Evolutionary conservation across 2,888 invertebrate species (phyloP), one percentile per base, ranked within the genome.

Genomic region (Andrena haemorrhoa): DNA sequence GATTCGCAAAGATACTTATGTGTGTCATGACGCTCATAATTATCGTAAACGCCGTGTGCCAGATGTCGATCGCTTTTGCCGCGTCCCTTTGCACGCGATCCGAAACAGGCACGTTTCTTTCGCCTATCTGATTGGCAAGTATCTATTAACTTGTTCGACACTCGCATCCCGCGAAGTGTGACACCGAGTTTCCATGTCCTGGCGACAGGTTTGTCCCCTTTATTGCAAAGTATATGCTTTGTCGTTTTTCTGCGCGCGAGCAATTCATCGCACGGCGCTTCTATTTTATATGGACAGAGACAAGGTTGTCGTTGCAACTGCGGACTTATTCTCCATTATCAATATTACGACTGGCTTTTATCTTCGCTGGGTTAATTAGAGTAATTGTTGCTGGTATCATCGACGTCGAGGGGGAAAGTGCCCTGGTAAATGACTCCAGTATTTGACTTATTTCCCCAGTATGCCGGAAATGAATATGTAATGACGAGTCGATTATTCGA

Each of bases 11-110:
- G 23, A 73, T 63, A 35, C 70, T 56, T 71, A 77, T 66, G 78
- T 68, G 84, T 83, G 81, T 77, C 77, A 79, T 79, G 77, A 84
- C 85, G 84, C 83, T 88, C 86, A 85, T 78, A 82, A 85, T 85
- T 85, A 84, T 88, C 83, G 85, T 89, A 85, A 89, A 85, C 83
- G 85, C 51, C 82, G 86, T 82, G 86, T 80, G 83, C 79, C 66
- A 16, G 29, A 80, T 72, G 74, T 61, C 64, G 64, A 87, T 81
- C 53, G 71, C 12, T 41, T 53, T 64, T 83, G 83, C 35, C 71
- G 58, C 49, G 68, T 65, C 65, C 58, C 29, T 73, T 68, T 12
- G 86, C 89, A 89, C 88, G 88, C 89, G 82, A 89, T 69, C 76
- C 73, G 77, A 65, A 78, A 79, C 79, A 79, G 66, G 64, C 51